These are phyloP conservation scores for Ibycter americanus DNA, from an alignment of 2,797 vertebrate species.

Conservation along the genomic window DNA sequence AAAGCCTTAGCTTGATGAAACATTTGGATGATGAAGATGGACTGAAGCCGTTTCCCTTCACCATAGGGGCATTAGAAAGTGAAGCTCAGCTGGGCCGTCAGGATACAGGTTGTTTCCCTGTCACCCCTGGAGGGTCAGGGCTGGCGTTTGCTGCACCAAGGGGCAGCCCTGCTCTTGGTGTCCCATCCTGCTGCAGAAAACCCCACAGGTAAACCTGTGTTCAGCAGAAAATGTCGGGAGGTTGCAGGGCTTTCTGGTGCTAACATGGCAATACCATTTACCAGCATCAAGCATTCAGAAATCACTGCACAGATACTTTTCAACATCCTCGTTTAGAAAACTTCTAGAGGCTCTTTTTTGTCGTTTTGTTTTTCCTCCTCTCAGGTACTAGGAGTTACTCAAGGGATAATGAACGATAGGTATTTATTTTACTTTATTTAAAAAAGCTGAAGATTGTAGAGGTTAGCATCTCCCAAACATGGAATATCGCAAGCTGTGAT, in stretches of 20 bases:
- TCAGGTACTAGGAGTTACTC: neutral
- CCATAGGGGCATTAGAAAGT: neutral
- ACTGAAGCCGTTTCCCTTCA: neutral
- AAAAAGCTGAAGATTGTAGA: neutral
- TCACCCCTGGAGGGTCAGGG: neutral
- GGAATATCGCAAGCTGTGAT: neutral
- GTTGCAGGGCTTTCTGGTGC: neutral
- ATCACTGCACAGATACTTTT: neutral
- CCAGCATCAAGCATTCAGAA: neutral
- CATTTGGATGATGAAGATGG: neutral
- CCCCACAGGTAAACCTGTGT: neutral
- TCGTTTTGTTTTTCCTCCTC: neutral
- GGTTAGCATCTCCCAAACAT: neutral
- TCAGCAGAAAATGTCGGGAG: neutral
- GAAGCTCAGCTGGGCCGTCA: neutral
- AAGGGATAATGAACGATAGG: neutral
- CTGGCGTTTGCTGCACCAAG: neutral
- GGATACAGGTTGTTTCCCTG: neutral
- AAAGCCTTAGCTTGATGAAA: neutral
- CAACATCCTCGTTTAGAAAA: neutral
- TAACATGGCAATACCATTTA: neutral
- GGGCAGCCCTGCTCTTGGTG: neutral
- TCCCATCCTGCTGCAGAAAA: neutral
- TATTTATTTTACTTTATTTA: neutral
- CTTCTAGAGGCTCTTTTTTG: neutral